Evolutionary conservation across 2,888 invertebrate genomes (phyloP).

Genomic region (Andrena trimmerana): DNA sequence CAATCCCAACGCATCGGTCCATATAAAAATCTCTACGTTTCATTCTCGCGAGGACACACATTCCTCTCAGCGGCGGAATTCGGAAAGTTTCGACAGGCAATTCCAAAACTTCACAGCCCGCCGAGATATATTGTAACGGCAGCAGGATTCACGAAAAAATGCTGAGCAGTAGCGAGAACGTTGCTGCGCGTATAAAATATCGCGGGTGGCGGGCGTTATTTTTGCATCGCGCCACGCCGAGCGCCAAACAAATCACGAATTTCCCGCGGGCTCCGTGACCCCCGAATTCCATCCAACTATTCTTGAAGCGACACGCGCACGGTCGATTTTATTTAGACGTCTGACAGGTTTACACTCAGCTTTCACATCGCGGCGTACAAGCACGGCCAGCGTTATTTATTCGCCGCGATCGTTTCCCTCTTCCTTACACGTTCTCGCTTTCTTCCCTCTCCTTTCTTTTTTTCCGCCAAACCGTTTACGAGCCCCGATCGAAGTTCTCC

Average conservation of each 20-base stretch:
- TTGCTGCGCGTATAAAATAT: constrained; percentile 2
- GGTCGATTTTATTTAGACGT: constrained; percentile 46
- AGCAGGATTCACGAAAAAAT: neutral
- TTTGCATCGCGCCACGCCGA: neutral
- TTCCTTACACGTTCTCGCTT: neutral
- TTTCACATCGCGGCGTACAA: constrained; percentile 31
- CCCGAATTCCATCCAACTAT: constrained; percentile 16
- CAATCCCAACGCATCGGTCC: too few relatives aligned
- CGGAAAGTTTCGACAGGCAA: too few relatives aligned
- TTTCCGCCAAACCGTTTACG: neutral
- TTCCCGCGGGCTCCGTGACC: constrained; percentile 14
- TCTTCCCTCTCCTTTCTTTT: neutral
- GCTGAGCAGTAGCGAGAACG: neutral
- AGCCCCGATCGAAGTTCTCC: constrained; percentile 22
- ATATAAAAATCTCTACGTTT: too few relatives aligned
- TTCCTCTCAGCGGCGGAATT: too few relatives aligned
- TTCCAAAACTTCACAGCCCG: too few relatives aligned
- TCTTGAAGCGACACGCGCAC: constrained; percentile 40
- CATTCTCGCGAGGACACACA: too few relatives aligned
- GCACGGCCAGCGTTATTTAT: constrained; percentile 43
- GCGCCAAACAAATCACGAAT: constrained; percentile 43
- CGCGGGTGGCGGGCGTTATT: constrained; percentile 11
- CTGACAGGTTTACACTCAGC: constrained; percentile 59
- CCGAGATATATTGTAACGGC: neutral
- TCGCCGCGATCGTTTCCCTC: constrained; percentile 3